Conservation (phyloP, 2,113 vertebrate species). For the Numenius arquata region DNA sequence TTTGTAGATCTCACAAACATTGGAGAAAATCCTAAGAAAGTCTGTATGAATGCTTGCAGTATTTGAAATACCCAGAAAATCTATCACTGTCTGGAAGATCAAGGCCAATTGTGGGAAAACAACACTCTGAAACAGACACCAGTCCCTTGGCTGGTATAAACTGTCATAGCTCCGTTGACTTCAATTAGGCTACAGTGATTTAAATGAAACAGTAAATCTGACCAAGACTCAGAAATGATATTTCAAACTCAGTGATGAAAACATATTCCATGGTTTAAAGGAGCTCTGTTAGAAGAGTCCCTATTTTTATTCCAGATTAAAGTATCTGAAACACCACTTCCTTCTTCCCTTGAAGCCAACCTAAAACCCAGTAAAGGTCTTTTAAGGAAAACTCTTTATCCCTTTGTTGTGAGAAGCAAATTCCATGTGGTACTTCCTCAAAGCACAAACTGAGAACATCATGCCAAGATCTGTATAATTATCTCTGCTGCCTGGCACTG, state of each 20-base stretch:
- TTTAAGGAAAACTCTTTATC: neutral
- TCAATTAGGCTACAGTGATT: constrained; percentile 15
- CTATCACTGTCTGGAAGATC: neutral
- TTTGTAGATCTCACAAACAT: neutral
- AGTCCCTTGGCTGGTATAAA: neutral
- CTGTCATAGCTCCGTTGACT: constrained; percentile 4
- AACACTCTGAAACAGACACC: constrained; percentile 10
- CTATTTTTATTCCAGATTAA: neutral
- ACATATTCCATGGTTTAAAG: neutral
- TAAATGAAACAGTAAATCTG: constrained; percentile 15
- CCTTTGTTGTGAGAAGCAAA: neutral
- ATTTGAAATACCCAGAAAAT: neutral
- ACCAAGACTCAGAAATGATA: neutral
- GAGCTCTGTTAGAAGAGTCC: neutral
- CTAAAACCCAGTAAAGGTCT: neutral
- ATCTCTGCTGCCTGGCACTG: constrained; percentile 30
- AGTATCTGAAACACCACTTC: neutral
- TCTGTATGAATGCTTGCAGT: neutral
- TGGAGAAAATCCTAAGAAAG: neutral
- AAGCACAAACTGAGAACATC: neutral
- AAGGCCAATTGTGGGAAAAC: constrained; percentile 6
- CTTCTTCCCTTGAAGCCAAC: constrained; percentile 3
- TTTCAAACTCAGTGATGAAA: constrained; percentile 29
- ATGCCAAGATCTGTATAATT: constrained; percentile 49
- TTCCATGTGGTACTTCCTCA: constrained; percentile 16